Conservation (phyloP, 2,797 vertebrate species). For the Artibeus lituratus region DNA sequence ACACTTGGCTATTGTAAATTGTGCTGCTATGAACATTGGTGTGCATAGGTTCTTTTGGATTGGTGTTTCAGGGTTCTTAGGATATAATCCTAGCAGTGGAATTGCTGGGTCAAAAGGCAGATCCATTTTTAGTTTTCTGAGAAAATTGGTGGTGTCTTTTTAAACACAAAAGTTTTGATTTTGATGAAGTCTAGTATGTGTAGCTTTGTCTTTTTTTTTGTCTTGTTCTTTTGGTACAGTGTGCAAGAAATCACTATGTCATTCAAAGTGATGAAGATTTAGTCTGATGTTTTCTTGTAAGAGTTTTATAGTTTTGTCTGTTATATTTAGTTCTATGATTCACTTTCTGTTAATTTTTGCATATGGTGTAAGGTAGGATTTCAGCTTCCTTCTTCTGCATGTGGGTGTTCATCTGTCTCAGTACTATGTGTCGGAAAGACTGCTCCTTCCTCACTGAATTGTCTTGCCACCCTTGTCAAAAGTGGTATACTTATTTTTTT, state of each 20-base stretch:
- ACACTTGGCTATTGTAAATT: too few relatives aligned
- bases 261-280: neutral
- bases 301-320: neutral
- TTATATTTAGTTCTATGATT: neutral
- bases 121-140: too few relatives aligned
- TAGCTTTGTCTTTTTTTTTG: neutral
- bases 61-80: too few relatives aligned
- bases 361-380: neutral
- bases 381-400: neutral
- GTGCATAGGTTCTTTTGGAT: too few relatives aligned
- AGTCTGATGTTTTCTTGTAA: neutral
- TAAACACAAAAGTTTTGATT: neutral
- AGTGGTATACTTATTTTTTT: neutral
- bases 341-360: neutral
- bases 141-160: neutral
- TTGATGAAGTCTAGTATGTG: neutral
- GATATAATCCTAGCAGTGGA: too few relatives aligned
- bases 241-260: neutral
- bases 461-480: neutral
- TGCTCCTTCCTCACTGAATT: neutral
- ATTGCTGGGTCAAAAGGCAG: too few relatives aligned
- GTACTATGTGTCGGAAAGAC: neutral
- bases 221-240: neutral
- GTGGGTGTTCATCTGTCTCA: neutral
- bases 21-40: too few relatives aligned